Evolutionary conservation across 1,140 invertebrate species (phyloP).

Genomic region (Drosophila chauvacae): DNA sequence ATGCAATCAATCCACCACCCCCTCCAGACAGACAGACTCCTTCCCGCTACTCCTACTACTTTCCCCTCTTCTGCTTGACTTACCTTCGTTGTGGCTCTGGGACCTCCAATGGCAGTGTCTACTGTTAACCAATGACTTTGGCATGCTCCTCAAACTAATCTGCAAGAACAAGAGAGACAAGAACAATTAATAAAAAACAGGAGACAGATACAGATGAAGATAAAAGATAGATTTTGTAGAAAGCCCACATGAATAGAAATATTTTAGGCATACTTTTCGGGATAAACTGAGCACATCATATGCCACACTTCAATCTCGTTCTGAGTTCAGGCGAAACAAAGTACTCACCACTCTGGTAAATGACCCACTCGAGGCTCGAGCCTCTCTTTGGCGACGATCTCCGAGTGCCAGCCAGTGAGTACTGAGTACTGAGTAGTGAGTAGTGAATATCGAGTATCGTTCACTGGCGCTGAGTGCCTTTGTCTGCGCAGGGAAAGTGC

Average conservation of each 20-base stretch:
- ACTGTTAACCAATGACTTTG: constrained; percentile 20
- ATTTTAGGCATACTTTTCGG: constrained; percentile 20
- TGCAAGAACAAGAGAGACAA: background rate
- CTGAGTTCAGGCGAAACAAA: background rate
- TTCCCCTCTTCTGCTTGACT: background rate
- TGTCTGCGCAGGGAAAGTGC: constrained; percentile 31
- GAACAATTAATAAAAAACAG: constrained; percentile 1
- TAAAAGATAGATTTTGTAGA: background rate
- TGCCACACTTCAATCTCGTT: constrained; percentile 3
- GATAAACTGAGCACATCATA: background rate
- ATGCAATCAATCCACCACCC: background rate
- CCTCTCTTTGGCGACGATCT: constrained; percentile 26
- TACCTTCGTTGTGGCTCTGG: constrained; percentile 32
- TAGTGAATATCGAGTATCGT: background rate
- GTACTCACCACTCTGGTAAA: background rate
- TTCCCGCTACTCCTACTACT: too few species aligned
- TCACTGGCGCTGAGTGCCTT: constrained; percentile 10
- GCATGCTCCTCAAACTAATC: constrained; percentile 4
- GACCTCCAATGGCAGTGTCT: constrained; percentile 26
- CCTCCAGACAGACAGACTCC: background rate
- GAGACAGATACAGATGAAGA: background rate
- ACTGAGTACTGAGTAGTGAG: background rate
- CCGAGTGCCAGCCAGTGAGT: constrained; percentile 1
- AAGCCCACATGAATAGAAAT: background rate
- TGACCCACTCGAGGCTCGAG: constrained; percentile 12